Base-by-base conservation (phyloP, 1,140 invertebrate genomes). In the Akabosia matsudoensis region DNA sequence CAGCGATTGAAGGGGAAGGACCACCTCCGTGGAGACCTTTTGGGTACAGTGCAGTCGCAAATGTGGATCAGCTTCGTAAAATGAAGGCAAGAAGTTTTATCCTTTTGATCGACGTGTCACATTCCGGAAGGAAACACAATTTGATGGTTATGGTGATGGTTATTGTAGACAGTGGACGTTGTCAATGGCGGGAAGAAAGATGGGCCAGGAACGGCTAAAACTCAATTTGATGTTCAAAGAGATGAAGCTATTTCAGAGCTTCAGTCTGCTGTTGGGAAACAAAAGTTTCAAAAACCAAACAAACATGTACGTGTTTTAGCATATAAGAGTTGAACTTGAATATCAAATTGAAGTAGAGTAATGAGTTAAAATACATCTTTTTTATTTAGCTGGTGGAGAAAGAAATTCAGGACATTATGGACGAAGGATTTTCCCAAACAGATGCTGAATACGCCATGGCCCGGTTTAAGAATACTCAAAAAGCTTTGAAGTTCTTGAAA, bases 11-110 rank as follows among this genome's bases (percentile, higher is more conserved):
- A 14, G 37, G 70, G 0, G 75, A 71, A 30, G 73, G 75, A 3
- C 78, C 78, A 3, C 78, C 78, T 24, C 33, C 45, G 7, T 79
- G 78, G 78, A 76, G 75, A 72, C 67, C 78, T 2, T 79, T 76
- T 52, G 72, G 61, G 7, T 71, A 76, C 16, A 76, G 72, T 26
- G 31, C 71, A 14, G 18, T 30, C 13, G 30, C 77, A 3, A 75
- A 79, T 73, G 56, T 72, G 0, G 37, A 73, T 1, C 51, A 37
- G n/a, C 31, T 79, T 1, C 67, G 78, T 34, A 77, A 77, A 33
- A 76, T 77, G 34, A 79, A 79, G 75, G 78, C 76, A 37, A 45
- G 54, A 45, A 45, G n/a, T n/a, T n/a, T n/a, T n/a, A n/a, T n/a
- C n/a, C n/a, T n/a, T n/a, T n/a, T n/a, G n/a, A n/a, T n/a, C n/a